A percentile compares a stretch with the other conserved stretches of the same genome.
phyloP scores from a whole-genome alignment of 2,888 invertebrate species.

The Cantharis lateralis region DNA sequence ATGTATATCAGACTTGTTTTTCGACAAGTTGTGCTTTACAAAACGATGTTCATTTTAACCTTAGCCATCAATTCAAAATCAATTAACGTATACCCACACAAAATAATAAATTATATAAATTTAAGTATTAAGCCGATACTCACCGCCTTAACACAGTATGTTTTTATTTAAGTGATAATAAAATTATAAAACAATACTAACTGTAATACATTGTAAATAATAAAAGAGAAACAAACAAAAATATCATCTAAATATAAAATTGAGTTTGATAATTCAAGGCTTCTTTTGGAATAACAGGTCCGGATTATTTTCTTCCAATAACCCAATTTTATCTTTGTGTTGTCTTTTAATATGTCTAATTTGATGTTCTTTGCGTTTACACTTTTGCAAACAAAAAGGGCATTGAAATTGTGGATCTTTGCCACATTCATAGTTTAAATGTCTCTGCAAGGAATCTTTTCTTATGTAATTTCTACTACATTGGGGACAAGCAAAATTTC shows the following conservation, averaged over 20 bases:
- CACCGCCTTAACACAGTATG: not conserved
- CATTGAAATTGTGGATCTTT: constrained; percentile 74
- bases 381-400: constrained; percentile 69
- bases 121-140: not conserved
- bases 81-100: not conserved
- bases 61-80: not conserved
- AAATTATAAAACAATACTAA: not conserved
- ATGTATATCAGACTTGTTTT: too few species aligned
- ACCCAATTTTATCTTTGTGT: constrained; percentile 59
- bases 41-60: too few species aligned
- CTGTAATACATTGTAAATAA: not conserved
- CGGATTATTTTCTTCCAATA: constrained; percentile 57
- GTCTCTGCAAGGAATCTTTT: constrained; percentile 76
- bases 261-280: not conserved
- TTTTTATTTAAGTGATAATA: not conserved
- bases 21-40: too few species aligned
- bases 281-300: constrained; percentile 38
- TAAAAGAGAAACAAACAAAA: not conserved
- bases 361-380: constrained; percentile 69
- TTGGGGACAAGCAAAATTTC: constrained; percentile 64
- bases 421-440: constrained; percentile 77
- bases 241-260: not conserved
- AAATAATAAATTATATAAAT: not conserved
- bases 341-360: constrained; percentile 61
- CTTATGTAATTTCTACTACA: constrained; percentile 81